phyloP scores from a whole-genome alignment of 2,888 invertebrate genomes.

The Drosophila suboccidentalis region DNA sequence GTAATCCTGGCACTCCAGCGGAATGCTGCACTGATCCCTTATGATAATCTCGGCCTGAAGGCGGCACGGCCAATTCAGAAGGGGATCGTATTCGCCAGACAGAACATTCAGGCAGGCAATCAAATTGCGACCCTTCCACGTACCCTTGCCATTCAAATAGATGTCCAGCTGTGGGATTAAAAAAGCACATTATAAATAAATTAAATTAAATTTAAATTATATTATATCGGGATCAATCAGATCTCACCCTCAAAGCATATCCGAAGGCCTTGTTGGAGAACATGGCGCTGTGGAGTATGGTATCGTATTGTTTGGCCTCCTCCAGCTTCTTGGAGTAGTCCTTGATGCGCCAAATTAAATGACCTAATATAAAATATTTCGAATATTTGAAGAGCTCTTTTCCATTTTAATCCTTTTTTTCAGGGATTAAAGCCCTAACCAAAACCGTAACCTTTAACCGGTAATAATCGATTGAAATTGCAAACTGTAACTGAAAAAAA shows the following conservation, averaged over 20 bases:
- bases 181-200: background rate
- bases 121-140: slow-evolving; percentile 91
- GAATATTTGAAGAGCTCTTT: background rate
- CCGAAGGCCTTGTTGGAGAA: slow-evolving; percentile 91
- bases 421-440: too few species aligned
- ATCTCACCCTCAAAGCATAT: slow-evolving; percentile 89
- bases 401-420: background rate
- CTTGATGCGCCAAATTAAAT: slow-evolving; percentile 90
- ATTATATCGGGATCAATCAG: background rate
- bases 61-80: slow-evolving; percentile 91
- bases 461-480: too few species aligned
- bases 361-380: slow-evolving; percentile 82
- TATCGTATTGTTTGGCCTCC: slow-evolving; percentile 89
- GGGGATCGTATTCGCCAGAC: slow-evolving; percentile 90
- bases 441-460: too few species aligned
- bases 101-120: slow-evolving; percentile 90
- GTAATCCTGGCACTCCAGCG: slow-evolving; percentile 87
- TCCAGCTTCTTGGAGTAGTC: slow-evolving; percentile 89
- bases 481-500: too few species aligned
- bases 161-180: slow-evolving; percentile 87
- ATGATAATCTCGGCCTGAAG: slow-evolving; percentile 89
- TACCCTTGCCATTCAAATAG: slow-evolving; percentile 91
- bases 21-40: slow-evolving; percentile 87
- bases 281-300: slow-evolving; percentile 89
- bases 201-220: too few species aligned